Evolutionary conservation across 2,888 invertebrate genomes (phyloP).

Genomic region (Cactoblastis cactorum): DNA sequence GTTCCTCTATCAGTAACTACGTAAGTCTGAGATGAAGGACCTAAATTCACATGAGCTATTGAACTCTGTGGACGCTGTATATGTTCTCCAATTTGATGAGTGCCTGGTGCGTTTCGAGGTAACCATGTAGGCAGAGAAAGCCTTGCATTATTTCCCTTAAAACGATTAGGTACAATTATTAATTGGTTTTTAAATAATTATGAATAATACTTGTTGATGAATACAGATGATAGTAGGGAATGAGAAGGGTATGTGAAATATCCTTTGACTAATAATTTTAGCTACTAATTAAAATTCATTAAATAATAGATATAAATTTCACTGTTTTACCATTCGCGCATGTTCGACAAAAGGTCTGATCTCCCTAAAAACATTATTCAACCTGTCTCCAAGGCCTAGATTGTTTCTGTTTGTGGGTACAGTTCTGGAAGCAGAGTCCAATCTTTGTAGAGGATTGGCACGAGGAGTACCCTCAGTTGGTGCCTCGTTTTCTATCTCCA

Average conservation of each 20-base stretch:
- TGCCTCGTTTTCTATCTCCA: constrained; percentile 63
- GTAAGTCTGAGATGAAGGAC: constrained; percentile 51
- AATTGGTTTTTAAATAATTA: background rate
- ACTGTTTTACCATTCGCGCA: constrained; percentile 71
- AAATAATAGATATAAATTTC: too few species aligned
- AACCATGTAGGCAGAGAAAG: constrained; percentile 67
- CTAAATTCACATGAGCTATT: constrained; percentile 60
- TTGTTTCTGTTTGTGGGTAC: constrained; percentile 49
- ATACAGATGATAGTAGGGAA: background rate
- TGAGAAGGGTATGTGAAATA: background rate
- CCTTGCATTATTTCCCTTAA: constrained; percentile 66
- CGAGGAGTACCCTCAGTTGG: constrained; percentile 47
- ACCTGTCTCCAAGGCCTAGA: constrained; percentile 64
- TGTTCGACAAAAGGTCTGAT: constrained; percentile 83
- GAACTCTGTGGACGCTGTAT: constrained; percentile 64
- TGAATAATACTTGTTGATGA: background rate
- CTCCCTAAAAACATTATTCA: constrained; percentile 78
- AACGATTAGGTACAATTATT: constrained; percentile 11
- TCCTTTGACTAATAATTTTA: too few species aligned
- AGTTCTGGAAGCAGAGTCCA: constrained; percentile 56
- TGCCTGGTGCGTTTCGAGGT: constrained; percentile 58
- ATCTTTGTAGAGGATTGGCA: constrained; percentile 48
- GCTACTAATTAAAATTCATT: too few species aligned
- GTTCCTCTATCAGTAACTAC: constrained; percentile 53
- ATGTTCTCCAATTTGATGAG: constrained; percentile 50